These are phyloP conservation scores for Euphonia xanthogaster DNA, from an alignment of 2,797 vertebrate genomes.

Conservation along the genomic window DNA sequence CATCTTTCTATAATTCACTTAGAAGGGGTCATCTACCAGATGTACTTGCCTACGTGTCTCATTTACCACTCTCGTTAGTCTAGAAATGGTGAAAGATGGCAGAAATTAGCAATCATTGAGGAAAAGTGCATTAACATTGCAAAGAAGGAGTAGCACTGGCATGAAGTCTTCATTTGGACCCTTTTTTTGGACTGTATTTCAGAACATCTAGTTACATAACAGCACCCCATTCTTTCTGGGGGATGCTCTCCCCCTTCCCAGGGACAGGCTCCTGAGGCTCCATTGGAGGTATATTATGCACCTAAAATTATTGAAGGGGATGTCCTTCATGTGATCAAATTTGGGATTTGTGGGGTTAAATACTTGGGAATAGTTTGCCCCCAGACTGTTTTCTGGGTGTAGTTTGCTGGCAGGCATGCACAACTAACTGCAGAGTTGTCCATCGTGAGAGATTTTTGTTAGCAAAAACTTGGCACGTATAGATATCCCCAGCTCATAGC, in stretches of 20 bases:
- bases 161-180: not conserved
- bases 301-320: not conserved
- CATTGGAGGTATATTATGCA: not conserved
- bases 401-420: not conserved
- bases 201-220: not conserved
- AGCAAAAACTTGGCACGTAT: accelerated
- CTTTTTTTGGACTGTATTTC: not conserved
- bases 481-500: not conserved
- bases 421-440: not conserved
- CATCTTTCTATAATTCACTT: not conserved
- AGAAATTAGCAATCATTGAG: not conserved
- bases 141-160: not conserved
- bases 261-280: not conserved
- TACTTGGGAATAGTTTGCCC: not conserved
- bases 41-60: not conserved
- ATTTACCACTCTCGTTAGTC: not conserved
- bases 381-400: not conserved
- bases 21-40: not conserved
- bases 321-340: not conserved
- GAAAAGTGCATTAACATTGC: accelerated
- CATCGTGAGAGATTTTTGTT: accelerated
- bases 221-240: not conserved
- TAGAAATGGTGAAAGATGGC: not conserved
- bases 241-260: not conserved
- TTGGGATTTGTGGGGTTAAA: accelerated